These are phyloP conservation scores for Sebastes miniatus DNA, from an alignment of 2,797 vertebrate genomes.

Conservation along the genomic window DNA sequence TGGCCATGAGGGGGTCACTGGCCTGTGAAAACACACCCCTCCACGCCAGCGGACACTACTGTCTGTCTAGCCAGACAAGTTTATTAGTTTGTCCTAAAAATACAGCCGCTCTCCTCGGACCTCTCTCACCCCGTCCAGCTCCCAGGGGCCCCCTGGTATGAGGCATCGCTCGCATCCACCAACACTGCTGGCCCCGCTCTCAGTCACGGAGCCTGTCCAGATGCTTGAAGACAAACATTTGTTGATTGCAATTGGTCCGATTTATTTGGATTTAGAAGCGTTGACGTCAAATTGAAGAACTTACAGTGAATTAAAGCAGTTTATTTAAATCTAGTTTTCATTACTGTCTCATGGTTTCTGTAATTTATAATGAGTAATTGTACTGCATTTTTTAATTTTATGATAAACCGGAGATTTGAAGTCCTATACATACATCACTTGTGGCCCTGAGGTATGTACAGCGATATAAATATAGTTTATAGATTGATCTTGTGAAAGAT, in stretches of 20 bases:
- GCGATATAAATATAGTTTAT: constrained; percentile 41
- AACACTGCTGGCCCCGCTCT: constrained; percentile 24
- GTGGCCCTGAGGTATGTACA: not conserved
- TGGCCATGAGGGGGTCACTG: constrained; percentile 47
- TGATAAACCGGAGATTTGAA: constrained; percentile 9
- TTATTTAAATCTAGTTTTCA: constrained; percentile 1
- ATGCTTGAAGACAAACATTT: constrained; percentile 67
- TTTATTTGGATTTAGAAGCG: constrained; percentile 39
- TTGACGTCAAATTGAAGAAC: constrained; percentile 16
- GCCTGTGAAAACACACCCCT: constrained; percentile 73
- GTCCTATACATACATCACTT: not conserved
- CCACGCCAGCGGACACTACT: constrained; percentile 61
- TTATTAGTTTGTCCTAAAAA: constrained; percentile 82
- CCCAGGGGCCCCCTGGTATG: constrained; percentile 72
- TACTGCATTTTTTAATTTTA: constrained; percentile 5
- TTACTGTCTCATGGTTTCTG: not conserved
- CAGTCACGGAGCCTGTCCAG: constrained; percentile 33
- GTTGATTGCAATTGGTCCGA: constrained; percentile 50
- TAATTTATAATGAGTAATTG: not conserved
- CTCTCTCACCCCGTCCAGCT: constrained; percentile 51
- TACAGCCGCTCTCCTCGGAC: constrained; percentile 50
- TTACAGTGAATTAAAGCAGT: not conserved
- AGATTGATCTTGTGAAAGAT: constrained; percentile 27
- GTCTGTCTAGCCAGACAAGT: constrained; percentile 76
- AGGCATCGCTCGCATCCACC: constrained; percentile 54